phyloP scores from a whole-genome alignment of 2,113 vertebrate genomes.

The Anser cygnoides region DNA sequence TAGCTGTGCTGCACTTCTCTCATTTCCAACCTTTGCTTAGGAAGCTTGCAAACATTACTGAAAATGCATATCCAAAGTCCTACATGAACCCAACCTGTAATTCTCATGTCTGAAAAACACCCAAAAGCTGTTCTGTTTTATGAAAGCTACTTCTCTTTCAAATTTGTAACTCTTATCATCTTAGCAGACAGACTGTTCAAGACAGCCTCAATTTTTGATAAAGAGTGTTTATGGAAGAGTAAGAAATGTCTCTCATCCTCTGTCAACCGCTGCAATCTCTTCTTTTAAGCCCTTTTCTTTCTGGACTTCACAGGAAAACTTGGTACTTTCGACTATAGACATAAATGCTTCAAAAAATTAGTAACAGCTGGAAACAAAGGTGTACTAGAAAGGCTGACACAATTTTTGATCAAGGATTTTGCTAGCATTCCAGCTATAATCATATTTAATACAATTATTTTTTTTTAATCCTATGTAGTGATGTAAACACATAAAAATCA shows the following conservation, averaged over 20 bases:
- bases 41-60: not conserved
- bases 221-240: not conserved
- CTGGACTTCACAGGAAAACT: not conserved
- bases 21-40: not conserved
- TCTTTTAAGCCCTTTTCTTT: not conserved
- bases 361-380: not conserved
- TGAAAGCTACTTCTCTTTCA: conserved; percentile 7
- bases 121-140: not conserved
- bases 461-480: not conserved
- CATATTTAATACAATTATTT: not conserved
- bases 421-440: not conserved
- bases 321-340: not conserved
- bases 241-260: not conserved
- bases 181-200: not conserved
- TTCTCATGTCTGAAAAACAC: not conserved
- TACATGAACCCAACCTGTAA: not conserved
- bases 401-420: not conserved
- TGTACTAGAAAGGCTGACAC: not conserved
- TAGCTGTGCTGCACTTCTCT: not conserved
- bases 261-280: not conserved
- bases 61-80: not conserved
- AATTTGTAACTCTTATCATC: conserved; percentile 3
- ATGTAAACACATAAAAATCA: not conserved
- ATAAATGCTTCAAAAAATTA: not conserved
- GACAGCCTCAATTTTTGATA: not conserved